Evolutionary conservation across 2,113 vertebrate species (phyloP).

Genomic region (Gulo gulo): DNA sequence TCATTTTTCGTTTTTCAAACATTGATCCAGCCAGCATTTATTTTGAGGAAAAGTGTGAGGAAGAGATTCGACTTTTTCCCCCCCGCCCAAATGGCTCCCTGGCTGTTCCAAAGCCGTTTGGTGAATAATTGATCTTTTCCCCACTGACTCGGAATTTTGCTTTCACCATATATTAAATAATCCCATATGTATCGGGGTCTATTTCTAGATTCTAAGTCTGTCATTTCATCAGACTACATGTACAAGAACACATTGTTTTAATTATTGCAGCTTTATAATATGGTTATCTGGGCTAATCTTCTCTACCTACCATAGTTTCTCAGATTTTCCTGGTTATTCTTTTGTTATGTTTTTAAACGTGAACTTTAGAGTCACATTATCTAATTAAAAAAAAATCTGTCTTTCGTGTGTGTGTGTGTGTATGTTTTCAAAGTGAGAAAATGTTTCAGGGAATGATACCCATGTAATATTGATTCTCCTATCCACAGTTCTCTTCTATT

Average conservation of each 20-base stretch:
- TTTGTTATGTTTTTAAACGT: background rate
- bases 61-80: conserved; percentile 36
- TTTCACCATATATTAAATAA: background rate
- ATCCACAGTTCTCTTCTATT: background rate
- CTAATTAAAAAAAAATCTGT: background rate
- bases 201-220: background rate
- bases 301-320: background rate
- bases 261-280: background rate
- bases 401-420: background rate
- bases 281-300: background rate
- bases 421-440: background rate
- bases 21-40: conserved; percentile 57
- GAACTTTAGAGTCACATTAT: background rate
- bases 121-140: conserved; percentile 54
- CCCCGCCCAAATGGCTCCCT: conserved; percentile 27
- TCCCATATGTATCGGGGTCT: background rate
- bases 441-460: background rate
- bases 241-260: background rate
- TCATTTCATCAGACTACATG: background rate
- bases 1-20: conserved; percentile 66
- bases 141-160: background rate
- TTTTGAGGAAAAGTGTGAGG: conserved; percentile 62
- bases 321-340: background rate
- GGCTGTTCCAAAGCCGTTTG: conserved; percentile 21
- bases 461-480: background rate